Conservation (phyloP, 2,888 invertebrate genomes). For the Biston stratarius region DNA sequence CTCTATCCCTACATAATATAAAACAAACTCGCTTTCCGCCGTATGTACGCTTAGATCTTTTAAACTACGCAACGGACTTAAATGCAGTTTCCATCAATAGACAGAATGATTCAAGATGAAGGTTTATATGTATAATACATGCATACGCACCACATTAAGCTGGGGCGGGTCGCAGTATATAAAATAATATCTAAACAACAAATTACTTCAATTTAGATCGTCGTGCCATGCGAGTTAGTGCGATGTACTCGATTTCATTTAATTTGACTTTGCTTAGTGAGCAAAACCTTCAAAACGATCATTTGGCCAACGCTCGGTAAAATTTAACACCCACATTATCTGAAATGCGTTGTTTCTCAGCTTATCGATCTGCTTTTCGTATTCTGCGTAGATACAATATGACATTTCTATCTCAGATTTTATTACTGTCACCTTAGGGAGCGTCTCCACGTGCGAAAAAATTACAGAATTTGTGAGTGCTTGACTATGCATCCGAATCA, state of each 20-base stretch:
- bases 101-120: too few species aligned
- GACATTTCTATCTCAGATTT: constrained; percentile 2
- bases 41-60: too few species aligned
- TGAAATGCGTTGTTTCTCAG: constrained; percentile 6
- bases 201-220: neutral
- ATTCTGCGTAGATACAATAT: constrained; percentile 6
- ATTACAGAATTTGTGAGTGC: too few species aligned
- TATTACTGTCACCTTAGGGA: neutral
- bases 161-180: too few species aligned
- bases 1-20: too few species aligned
- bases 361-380: constrained; percentile 9
- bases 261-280: constrained; percentile 2
- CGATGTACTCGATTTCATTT: constrained; percentile 4
- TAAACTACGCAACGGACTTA: too few species aligned
- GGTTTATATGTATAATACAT: too few species aligned
- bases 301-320: neutral
- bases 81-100: too few species aligned
- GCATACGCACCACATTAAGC: too few species aligned
- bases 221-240: neutral
- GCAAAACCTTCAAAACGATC: neutral
- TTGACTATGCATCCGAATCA: too few species aligned
- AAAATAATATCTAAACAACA: neutral
- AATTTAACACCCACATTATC: constrained; percentile 10
- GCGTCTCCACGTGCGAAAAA: neutral
- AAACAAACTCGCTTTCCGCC: too few species aligned